A percentile compares a stretch with the other conserved stretches of the same genome.
Evolutionary conservation across 2,888 invertebrate genomes (phyloP).

Genomic region (Platerodrilus igneus): DNA sequence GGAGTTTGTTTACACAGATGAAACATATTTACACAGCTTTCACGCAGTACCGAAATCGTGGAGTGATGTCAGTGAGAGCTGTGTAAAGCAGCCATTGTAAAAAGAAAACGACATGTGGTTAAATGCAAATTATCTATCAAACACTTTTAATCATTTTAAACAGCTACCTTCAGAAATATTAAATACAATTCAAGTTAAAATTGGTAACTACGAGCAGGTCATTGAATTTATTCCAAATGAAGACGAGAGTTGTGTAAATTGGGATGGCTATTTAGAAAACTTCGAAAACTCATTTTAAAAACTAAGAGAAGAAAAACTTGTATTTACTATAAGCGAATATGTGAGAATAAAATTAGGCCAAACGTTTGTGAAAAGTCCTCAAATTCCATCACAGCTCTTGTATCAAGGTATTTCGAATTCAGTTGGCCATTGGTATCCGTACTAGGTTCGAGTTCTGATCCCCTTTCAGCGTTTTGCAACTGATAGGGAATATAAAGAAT

Average conservation of each 20-base stretch:
- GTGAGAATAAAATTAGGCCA: conserved; percentile 72
- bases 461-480: conserved; percentile 78
- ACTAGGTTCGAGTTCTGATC: conserved; percentile 84
- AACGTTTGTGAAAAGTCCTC: conserved; percentile 77
- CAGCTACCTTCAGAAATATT: conserved; percentile 54
- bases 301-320: conserved; percentile 74
- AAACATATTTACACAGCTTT: too few relatives aligned
- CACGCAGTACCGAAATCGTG: too few relatives aligned
- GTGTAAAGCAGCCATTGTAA: too few relatives aligned
- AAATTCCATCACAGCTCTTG: conserved; percentile 63
- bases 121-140: conserved; percentile 58
- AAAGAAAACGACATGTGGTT: conserved; percentile 72
- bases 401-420: conserved; percentile 65
- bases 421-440: conserved; percentile 79
- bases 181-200: conserved; percentile 53
- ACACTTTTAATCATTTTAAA: conserved; percentile 53
- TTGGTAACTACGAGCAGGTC: conserved; percentile 62
- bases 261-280: conserved; percentile 60
- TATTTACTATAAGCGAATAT: conserved; percentile 76
- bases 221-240: conserved; percentile 11
- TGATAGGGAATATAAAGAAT: conserved; percentile 67
- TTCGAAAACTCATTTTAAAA: conserved; percentile 79
- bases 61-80: too few relatives aligned
- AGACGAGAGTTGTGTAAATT: conserved; percentile 44
- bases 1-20: too few relatives aligned